These are phyloP conservation scores for Erebia aethiops DNA, from an alignment of 2,888 invertebrate genomes.

Conservation along the genomic window DNA sequence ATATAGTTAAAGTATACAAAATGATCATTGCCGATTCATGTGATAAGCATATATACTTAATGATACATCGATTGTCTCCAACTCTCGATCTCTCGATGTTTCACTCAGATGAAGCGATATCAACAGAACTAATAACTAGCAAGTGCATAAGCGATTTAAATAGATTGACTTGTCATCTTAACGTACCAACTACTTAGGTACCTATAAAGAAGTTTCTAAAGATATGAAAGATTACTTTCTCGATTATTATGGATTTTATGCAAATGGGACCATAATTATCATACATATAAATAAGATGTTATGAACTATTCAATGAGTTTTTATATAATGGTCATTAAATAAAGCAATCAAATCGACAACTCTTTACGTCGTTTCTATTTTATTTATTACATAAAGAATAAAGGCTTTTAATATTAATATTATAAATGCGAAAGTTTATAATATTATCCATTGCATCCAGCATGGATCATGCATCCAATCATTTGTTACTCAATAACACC, in stretches of 20 bases:
- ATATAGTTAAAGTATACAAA: too few relatives aligned
- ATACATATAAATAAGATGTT: slow-evolving; percentile 5
- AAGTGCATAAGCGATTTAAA: slow-evolving; percentile 17
- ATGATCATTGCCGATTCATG: too few relatives aligned
- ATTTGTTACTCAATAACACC: too few relatives aligned
- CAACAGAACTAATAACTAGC: neutral
- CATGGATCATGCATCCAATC: too few relatives aligned
- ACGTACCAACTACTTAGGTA: too few relatives aligned
- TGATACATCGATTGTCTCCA: neutral
- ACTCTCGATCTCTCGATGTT: neutral
- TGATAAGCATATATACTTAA: too few relatives aligned
- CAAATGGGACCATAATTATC: slow-evolving; percentile 15
- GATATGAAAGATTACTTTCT: slow-evolving; percentile 16
- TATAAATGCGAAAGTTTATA: too few relatives aligned
- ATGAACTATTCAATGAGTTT: neutral
- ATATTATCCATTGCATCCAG: too few relatives aligned
- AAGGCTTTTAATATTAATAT: neutral
- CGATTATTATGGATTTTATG: slow-evolving; percentile 10
- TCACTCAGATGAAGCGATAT: slow-evolving; percentile 2
- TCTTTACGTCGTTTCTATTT: slow-evolving; percentile 4
- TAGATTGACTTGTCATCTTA: slow-evolving; percentile 19
- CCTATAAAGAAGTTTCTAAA: slow-evolving; percentile 11
- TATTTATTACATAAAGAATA: neutral
- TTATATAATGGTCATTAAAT: neutral
- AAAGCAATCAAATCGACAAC: neutral